Conservation (phyloP, 2,113 vertebrate species). For the Neodontobutis hainanensis region DNA sequence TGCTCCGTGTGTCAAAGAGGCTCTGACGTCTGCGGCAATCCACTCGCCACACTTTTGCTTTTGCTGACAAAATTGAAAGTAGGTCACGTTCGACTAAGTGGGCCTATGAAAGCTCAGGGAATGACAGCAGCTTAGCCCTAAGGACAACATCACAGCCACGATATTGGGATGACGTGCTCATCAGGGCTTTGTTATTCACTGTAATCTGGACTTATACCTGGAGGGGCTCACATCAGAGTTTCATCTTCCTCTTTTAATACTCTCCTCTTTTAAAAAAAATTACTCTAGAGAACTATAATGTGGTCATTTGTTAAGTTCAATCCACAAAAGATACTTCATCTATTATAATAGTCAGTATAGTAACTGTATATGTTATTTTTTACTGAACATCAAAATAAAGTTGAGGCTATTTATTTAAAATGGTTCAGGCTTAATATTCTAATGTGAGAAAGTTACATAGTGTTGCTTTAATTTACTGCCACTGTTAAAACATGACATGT, state of each 20-base stretch:
- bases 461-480: too few relatives aligned
- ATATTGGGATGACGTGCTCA: slow-evolving; percentile 35
- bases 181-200: slow-evolving; percentile 27
- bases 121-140: slow-evolving; percentile 26
- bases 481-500: background rate
- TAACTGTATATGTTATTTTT: too few relatives aligned
- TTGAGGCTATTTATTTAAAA: too few relatives aligned
- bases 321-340: too few relatives aligned
- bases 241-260: too few relatives aligned
- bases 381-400: too few relatives aligned
- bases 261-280: too few relatives aligned
- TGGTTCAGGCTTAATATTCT: too few relatives aligned
- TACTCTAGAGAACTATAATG: too few relatives aligned
- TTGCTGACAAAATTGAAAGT: slow-evolving; percentile 46
- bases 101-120: slow-evolving; percentile 28
- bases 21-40: slow-evolving; percentile 47
- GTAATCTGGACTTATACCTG: slow-evolving; percentile 63
- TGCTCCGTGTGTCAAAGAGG: slow-evolving; percentile 39
- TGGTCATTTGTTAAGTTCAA: too few relatives aligned
- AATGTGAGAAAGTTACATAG: too few relatives aligned
- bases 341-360: too few relatives aligned
- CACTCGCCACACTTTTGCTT: slow-evolving; percentile 46
- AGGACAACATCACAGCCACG: slow-evolving; percentile 36
- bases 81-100: slow-evolving; percentile 59
- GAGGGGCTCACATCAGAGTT: slow-evolving; percentile 57